Base-by-base conservation (phyloP, 1,140 invertebrate genomes). In the Caligus rogercresseyi region DNA sequence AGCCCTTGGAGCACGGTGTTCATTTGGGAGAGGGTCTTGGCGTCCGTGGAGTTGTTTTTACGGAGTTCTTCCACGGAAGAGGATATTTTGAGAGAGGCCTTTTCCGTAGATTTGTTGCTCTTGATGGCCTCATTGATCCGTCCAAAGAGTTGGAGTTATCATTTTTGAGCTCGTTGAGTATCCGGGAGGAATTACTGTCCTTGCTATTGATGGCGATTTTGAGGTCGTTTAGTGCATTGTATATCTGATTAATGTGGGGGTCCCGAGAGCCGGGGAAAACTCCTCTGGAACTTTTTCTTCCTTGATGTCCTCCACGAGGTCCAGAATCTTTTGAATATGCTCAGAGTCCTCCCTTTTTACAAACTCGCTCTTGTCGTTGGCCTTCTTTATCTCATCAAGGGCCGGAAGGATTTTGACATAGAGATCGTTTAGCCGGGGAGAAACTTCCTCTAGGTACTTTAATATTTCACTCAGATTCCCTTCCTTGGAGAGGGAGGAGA, bases 1-100 rank as follows among this genome's bases (percentile, higher is more conserved):
- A 56, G 15, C n/a, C 54, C 54, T 56, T 56, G 54, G 15, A 56
- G 54, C 18, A 56, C 54, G 24, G 54, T 56, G 54, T 56, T 56
- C 54, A 56, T 56, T 18, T 56, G 54, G 1, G 54, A 56, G 2
- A 56, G 15, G 20, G 54, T 56, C 14, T 56, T 56, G 2, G 19
- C 54, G 24, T 56, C 54, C 4, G 54, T 21, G 2, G 54, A 18
- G 2, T 20, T 21, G 14, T 20, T 21, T 56, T 56, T 56, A n/a
- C 24, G 20, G 1, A 56, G 54, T 20, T 56, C 54, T 21, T 56
- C 54, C 19, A 56, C 15, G 14, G n/a, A n/a, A 1, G 24, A 56
- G 24, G 15, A 21, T n/a, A 25, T 21, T 25, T 56, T 56, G 20
- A 15, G 24, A 2, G 15, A 1, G n/a, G 16, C n/a, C 20, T 56